Evolutionary conservation across 2,888 invertebrate species (phyloP).

Genomic region (Morpho deidamia): DNA sequence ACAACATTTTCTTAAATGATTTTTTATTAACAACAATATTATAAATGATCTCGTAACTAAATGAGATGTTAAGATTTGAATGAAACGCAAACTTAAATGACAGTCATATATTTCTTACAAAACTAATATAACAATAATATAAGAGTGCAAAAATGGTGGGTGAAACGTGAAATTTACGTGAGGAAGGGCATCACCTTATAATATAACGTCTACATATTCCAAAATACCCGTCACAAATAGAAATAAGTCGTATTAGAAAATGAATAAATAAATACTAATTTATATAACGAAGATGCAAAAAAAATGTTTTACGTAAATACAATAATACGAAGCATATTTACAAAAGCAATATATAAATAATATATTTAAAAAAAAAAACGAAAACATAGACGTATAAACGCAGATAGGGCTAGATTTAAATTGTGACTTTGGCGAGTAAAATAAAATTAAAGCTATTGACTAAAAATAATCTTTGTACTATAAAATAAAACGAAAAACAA

Average conservation of each 20-base stretch:
- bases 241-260: slow-evolving; percentile 2
- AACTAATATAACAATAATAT: neutral
- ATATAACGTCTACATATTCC: neutral
- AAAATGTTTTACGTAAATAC: slow-evolving; percentile 64
- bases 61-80: slow-evolving; percentile 1
- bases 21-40: no score
- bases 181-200: slow-evolving; percentile 24
- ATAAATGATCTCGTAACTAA: neutral
- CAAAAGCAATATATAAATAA: slow-evolving; percentile 48
- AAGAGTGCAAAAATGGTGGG: slow-evolving; percentile 20
- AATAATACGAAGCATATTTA: slow-evolving; percentile 65
- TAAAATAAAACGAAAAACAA: slow-evolving; percentile 28
- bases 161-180: slow-evolving; percentile 16
- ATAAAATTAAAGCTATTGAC: slow-evolving; percentile 54
- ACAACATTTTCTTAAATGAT: no score
- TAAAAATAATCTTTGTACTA: slow-evolving; percentile 53
- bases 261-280: slow-evolving; percentile 27
- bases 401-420: neutral
- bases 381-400: slow-evolving; percentile 28
- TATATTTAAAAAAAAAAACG: slow-evolving; percentile 42
- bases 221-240: neutral
- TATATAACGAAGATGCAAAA: slow-evolving; percentile 49
- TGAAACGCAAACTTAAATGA: slow-evolving; percentile 15
- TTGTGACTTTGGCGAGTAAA: slow-evolving; percentile 30
- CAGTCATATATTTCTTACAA: slow-evolving; percentile 9